Conservation (phyloP, 1,140 invertebrate species). For the Hermetia illucens region DNA sequence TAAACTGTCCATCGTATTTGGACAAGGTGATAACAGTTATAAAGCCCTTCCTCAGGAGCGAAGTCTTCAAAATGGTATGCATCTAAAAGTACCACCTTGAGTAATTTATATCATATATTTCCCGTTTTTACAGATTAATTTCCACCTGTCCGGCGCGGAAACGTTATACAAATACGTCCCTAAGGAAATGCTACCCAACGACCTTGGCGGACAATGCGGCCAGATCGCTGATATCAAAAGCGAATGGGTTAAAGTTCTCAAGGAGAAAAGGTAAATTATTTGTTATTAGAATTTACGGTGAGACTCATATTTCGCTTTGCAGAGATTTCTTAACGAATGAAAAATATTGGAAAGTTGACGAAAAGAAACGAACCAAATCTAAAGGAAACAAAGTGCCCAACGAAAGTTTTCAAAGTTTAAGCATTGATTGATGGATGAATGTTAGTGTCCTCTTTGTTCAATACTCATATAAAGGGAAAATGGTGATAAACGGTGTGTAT, state of each 20-base stretch:
- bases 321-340: constrained; percentile 11
- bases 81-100: too few species aligned
- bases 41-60: constrained; percentile 49
- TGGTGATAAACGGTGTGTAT: neutral
- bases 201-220: constrained; percentile 47
- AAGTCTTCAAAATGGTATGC: constrained; percentile 34
- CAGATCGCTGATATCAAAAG: constrained; percentile 38
- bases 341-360: constrained; percentile 10
- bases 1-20: constrained; percentile 47
- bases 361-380: neutral
- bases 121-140: constrained; percentile 40
- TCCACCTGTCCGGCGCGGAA: constrained; percentile 42
- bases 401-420: neutral
- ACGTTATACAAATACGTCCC: constrained; percentile 44
- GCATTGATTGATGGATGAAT: constrained; percentile 1
- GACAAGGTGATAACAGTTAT: constrained; percentile 45
- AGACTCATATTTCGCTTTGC: constrained; percentile 4
- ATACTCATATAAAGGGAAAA: too few species aligned
- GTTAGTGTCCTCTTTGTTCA: too few species aligned
- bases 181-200: constrained; percentile 42
- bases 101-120: too few species aligned
- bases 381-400: neutral
- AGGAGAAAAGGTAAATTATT: constrained; percentile 22
- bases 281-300: neutral
- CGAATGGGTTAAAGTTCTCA: constrained; percentile 31